Percentiles rank a stretch among this genome's conserved stretches.
These are phyloP conservation scores for Limnephilus lunatus DNA, from an alignment of 2,888 invertebrate genomes.

Conservation along the genomic window DNA sequence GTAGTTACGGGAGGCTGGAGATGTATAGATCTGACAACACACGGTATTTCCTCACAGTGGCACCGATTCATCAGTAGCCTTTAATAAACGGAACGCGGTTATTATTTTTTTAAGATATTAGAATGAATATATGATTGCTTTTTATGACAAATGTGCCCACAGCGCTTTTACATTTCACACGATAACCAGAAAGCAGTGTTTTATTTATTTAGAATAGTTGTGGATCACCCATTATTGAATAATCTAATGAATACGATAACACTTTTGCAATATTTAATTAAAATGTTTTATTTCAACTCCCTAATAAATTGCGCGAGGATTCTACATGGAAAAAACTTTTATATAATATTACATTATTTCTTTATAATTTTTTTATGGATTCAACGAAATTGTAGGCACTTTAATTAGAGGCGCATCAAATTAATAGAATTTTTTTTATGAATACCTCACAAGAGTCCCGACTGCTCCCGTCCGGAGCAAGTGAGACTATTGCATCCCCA, in stretches of 20 bases:
- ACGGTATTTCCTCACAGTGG: not conserved
- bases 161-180: not conserved
- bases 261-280: no score
- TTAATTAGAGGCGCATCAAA: no score
- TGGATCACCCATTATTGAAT: not conserved
- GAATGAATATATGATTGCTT: not conserved
- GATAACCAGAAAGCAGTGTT: not conserved
- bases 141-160: not conserved
- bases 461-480: no score
- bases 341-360: no score
- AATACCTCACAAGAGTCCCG: no score
- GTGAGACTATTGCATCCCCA: no score
- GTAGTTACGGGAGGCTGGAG: not conserved
- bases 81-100: not conserved
- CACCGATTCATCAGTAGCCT: not conserved
- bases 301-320: no score
- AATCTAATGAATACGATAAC: not conserved
- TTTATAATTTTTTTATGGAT: no score
- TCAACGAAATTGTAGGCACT: no score
- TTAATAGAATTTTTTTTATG: no score
- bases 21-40: not conserved
- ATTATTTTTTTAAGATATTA: not conserved
- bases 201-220: not conserved
- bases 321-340: no score
- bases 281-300: no score